phyloP scores from a whole-genome alignment of 2,797 vertebrate species.

The Trachops cirrhosus region DNA sequence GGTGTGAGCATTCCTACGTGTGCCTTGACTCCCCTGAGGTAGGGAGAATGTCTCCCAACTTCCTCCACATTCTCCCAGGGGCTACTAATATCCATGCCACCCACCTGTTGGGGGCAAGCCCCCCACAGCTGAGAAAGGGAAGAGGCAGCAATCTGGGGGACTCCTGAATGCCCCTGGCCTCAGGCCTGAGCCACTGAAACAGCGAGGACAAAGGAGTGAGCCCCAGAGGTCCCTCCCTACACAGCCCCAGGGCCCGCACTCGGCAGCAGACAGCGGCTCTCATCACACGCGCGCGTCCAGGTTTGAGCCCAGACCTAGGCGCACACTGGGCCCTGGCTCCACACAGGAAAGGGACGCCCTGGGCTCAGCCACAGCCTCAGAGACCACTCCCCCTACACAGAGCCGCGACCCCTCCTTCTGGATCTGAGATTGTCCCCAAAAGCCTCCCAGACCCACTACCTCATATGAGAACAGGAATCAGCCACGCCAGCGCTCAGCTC shows the following conservation, averaged over 20 bases:
- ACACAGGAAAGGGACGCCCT: not conserved
- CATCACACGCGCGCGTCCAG: accelerated
- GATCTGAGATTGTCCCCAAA: not conserved
- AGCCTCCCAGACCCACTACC: not conserved
- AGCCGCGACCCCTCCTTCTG: not conserved
- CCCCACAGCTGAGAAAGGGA: not conserved
- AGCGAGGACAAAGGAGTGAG: not conserved
- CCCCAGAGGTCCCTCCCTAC: not conserved
- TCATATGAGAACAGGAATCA: not conserved
- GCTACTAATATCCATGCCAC: too few species aligned
- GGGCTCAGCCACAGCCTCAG: not conserved
- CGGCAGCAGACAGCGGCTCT: not conserved
- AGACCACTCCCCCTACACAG: not conserved
- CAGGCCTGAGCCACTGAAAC: not conserved
- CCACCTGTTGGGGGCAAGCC: too few species aligned
- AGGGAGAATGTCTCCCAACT: not conserved
- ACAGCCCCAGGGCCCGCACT: accelerated
- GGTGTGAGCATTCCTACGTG: accelerated
- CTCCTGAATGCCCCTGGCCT: not conserved
- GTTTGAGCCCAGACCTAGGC: not conserved
- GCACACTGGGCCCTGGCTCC: accelerated
- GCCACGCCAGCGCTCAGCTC: not conserved
- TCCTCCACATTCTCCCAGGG: not conserved
- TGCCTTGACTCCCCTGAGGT: not conserved
- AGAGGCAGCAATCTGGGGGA: not conserved